Percentiles rank a stretch among this genome's conserved stretches.
Conservation (phyloP, 2,113 vertebrate species). For the Propithecus coquereli region DNA sequence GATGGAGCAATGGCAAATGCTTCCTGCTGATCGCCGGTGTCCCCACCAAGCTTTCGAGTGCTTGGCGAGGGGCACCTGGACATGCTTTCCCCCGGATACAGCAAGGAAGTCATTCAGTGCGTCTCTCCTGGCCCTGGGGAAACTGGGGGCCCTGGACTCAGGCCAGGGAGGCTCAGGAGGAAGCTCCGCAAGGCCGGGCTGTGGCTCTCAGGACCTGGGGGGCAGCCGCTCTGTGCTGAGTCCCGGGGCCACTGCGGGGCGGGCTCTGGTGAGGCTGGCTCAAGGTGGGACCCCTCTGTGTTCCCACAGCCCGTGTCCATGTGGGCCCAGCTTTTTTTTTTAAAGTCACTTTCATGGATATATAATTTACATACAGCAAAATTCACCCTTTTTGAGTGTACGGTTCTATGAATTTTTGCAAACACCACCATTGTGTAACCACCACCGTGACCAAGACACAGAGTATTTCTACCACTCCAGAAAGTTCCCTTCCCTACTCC, state of each 20-base stretch:
- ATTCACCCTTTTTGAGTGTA: background rate
- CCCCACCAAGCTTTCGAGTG: background rate
- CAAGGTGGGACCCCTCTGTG: rapidly evolving
- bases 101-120: background rate
- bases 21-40: background rate
- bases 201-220: background rate
- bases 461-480: background rate
- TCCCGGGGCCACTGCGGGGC: background rate
- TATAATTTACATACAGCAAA: background rate
- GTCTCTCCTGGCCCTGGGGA: background rate
- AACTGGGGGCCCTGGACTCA: background rate
- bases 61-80: background rate
- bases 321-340: background rate
- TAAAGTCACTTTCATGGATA: background rate
- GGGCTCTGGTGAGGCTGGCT: background rate
- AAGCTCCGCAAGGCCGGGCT: background rate
- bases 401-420: background rate
- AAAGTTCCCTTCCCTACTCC: background rate
- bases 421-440: background rate
- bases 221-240: too few species aligned
- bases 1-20: rapidly evolving
- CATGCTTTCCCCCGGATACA: background rate
- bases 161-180: background rate
- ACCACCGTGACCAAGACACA: background rate
- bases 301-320: background rate